phyloP scores from a whole-genome alignment of 2,888 invertebrate genomes.

The Pardosa pseudoannulata region DNA sequence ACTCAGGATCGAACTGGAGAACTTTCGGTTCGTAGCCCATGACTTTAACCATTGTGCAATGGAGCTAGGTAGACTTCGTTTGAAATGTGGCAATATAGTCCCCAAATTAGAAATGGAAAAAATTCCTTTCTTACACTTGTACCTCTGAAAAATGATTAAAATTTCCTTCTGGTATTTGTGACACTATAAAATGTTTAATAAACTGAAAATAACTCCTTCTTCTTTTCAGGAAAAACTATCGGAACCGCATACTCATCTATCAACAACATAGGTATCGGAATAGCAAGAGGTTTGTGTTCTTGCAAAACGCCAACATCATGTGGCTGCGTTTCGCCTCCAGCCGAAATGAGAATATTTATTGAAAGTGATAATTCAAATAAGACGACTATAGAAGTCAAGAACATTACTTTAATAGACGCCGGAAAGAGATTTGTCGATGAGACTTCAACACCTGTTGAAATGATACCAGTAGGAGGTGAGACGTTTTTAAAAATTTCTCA shows the following conservation, averaged over 20 bases:
- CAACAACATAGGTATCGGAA: conserved; percentile 79
- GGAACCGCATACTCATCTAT: conserved; percentile 8
- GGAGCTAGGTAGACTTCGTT: too few relatives aligned
- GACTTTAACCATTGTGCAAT: too few relatives aligned
- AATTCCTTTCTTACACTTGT: too few relatives aligned
- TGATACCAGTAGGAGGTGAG: conserved; percentile 12
- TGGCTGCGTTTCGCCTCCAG: conserved; percentile 20
- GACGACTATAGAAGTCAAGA: conserved; percentile 2
- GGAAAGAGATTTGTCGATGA: neutral
- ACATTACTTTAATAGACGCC: neutral
- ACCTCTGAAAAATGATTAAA: too few relatives aligned
- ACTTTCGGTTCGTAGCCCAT: too few relatives aligned
- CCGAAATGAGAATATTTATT: conserved; percentile 14
- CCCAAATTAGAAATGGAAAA: too few relatives aligned
- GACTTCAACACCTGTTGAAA: neutral
- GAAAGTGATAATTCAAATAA: neutral
- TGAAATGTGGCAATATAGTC: too few relatives aligned
- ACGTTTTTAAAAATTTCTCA: too few relatives aligned
- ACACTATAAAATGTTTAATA: too few relatives aligned
- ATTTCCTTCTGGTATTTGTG: too few relatives aligned
- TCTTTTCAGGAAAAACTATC: neutral
- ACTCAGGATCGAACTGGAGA: too few relatives aligned
- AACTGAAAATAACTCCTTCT: neutral
- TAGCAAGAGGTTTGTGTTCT: conserved; percentile 80
- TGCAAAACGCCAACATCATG: conserved; percentile 77